Evolutionary conservation across 1,140 invertebrate species (phyloP).

Genomic region (Drosophila tropicalis): DNA sequence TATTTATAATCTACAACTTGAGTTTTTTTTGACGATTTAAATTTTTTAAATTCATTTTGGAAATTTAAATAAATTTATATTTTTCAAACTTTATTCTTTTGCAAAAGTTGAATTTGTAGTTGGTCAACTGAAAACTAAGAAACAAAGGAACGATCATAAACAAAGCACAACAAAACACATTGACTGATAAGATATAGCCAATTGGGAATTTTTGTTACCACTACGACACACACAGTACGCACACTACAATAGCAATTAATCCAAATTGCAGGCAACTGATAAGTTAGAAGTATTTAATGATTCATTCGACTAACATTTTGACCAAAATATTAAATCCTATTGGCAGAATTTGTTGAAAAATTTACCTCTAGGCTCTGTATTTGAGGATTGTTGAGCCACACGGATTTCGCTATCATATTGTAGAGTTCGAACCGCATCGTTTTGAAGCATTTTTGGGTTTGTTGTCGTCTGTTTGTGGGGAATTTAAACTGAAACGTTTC

Average conservation of each 20-base stretch:
- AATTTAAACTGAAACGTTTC: background rate
- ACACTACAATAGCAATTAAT: slow-evolving; percentile 47
- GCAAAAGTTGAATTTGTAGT: background rate
- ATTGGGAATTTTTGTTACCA: slow-evolving; percentile 35
- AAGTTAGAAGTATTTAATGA: slow-evolving; percentile 28
- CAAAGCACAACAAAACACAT: slow-evolving; percentile 42
- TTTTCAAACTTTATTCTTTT: too few relatives aligned
- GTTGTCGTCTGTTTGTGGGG: background rate
- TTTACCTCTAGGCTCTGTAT: slow-evolving; percentile 71
- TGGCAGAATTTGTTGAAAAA: background rate
- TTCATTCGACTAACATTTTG: slow-evolving; percentile 7
- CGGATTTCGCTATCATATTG: slow-evolving; percentile 80
- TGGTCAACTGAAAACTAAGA: slow-evolving; percentile 37
- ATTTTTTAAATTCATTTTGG: background rate
- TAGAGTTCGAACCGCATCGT: slow-evolving; percentile 74
- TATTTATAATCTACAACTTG: too few relatives aligned
- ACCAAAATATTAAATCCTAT: background rate
- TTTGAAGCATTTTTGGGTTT: slow-evolving; percentile 70
- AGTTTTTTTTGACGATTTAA: background rate
- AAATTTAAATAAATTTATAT: too few relatives aligned
- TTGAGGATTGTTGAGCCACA: slow-evolving; percentile 60
- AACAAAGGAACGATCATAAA: slow-evolving; percentile 63
- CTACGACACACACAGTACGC: slow-evolving; percentile 56
- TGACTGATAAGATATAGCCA: slow-evolving; percentile 71
- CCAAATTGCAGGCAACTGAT: slow-evolving; percentile 52